These are phyloP conservation scores for Vespertilio murinus DNA, from an alignment of 2,797 vertebrate species.

Conservation along the genomic window DNA sequence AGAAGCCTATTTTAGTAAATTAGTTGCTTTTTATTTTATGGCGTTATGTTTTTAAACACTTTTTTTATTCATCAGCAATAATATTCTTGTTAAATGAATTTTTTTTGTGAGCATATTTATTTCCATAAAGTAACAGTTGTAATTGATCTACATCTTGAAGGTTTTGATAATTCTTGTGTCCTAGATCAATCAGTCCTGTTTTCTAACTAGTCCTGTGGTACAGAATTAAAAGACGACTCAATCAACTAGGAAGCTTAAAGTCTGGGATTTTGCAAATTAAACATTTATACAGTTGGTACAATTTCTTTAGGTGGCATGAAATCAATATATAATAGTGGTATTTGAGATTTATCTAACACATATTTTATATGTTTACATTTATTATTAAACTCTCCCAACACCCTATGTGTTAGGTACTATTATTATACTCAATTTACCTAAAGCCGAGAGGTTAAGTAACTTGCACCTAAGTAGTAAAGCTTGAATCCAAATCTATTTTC, in stretches of 20 bases:
- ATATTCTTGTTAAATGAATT: conserved; percentile 54
- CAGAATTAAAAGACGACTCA: neutral
- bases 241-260: neutral
- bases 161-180: conserved; percentile 11
- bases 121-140: neutral
- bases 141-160: neutral
- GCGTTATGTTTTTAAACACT: conserved; percentile 65
- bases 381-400: neutral
- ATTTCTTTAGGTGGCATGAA: neutral
- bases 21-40: conserved; percentile 71
- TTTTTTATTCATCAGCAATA: conserved; percentile 55
- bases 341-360: neutral
- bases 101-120: neutral
- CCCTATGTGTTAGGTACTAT: neutral
- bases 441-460: neutral
- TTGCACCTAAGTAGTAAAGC: neutral
- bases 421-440: neutral
- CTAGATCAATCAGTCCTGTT: neutral
- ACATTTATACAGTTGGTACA: neutral
- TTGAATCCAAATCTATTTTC: neutral
- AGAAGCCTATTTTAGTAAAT: conserved; percentile 56
- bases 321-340: neutral
- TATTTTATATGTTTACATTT: neutral
- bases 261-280: neutral
- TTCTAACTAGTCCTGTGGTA: neutral